A percentile compares a stretch with the other conserved stretches of the same genome.
Conservation (phyloP, 2,888 invertebrate genomes). For the Imbricaverruca yamaguchii region DNA sequence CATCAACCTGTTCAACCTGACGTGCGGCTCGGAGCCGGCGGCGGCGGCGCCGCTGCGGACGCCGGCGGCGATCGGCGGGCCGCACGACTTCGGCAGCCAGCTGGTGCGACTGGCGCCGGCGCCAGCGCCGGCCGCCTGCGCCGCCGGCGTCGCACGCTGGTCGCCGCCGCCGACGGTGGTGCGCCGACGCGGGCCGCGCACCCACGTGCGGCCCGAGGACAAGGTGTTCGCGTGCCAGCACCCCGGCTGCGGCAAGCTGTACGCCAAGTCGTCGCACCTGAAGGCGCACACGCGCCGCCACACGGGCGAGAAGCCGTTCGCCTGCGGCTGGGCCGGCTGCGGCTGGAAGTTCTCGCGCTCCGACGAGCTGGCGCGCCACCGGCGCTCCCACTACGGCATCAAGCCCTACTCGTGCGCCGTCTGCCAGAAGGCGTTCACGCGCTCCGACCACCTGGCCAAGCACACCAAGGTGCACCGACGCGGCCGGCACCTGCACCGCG, state of each 20-base stretch:
- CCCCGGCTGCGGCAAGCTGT: conserved; percentile 65
- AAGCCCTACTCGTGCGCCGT: conserved; percentile 85
- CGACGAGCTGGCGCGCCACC: conserved; percentile 85
- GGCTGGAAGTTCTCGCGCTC: conserved; percentile 90
- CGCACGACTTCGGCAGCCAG: conserved; percentile 58
- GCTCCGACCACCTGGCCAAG: conserved; percentile 89
- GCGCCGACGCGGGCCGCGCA: conserved; percentile 26
- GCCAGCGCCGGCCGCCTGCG: conserved; percentile 5
- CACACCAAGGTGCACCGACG: conserved; percentile 55
- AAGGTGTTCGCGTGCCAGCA: conserved; percentile 61
- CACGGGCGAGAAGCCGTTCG: conserved; percentile 56
- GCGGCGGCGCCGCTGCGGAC: conserved; percentile 26
- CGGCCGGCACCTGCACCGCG: background rate
- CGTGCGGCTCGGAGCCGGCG: conserved; percentile 2
- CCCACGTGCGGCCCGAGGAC: conserved; percentile 36
- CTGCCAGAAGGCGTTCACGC: conserved; percentile 81
- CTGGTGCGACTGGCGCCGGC: conserved; percentile 52
- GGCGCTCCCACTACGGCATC: conserved; percentile 88
- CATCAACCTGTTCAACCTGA: conserved; percentile 42
- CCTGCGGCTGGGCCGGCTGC: conserved; percentile 59
- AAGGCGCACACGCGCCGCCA: conserved; percentile 81
- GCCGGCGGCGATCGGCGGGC: conserved; percentile 38
- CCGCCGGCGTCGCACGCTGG: conserved; percentile 20
- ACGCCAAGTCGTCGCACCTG: conserved; percentile 82
- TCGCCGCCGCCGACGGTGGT: conserved; percentile 21